Percentiles rank a stretch among this genome's conserved stretches.
These are phyloP conservation scores for Psammodynastes pulverulentus DNA, from an alignment of 2,113 vertebrate genomes.

Conservation along the genomic window DNA sequence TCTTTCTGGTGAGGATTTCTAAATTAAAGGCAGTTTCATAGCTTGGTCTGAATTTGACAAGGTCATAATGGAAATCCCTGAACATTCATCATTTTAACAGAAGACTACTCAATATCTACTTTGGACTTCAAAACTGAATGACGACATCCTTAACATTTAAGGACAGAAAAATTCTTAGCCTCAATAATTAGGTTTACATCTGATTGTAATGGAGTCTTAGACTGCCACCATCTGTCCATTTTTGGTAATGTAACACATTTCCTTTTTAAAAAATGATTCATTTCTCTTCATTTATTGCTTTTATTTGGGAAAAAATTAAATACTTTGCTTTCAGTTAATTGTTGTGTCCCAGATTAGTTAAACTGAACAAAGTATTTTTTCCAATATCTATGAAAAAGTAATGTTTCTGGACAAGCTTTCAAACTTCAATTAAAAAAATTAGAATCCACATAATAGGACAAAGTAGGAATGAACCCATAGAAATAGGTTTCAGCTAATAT, in stretches of 20 bases:
- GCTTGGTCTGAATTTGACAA: not conserved
- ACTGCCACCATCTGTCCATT: conserved; percentile 4
- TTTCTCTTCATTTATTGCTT: not conserved
- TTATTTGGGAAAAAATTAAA: not conserved
- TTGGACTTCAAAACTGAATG: not conserved
- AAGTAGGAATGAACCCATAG: not conserved
- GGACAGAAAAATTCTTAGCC: not conserved
- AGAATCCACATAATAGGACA: not conserved
- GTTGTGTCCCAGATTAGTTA: not conserved
- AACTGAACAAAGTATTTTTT: not conserved
- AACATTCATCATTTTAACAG: not conserved
- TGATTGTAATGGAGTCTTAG: not conserved
- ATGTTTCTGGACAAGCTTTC: not conserved
- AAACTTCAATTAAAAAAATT: not conserved
- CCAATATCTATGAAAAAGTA: not conserved
- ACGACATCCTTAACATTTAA: not conserved
- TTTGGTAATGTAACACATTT: not conserved
- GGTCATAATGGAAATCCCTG: not conserved
- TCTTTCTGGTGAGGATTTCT: not conserved
- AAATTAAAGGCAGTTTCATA: not conserved
- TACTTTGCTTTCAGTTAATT: not conserved
- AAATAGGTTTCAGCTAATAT: not conserved
- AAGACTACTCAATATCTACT: not conserved
- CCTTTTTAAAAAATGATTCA: not conserved
- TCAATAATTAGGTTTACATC: not conserved